phyloP scores from a whole-genome alignment of 2,113 vertebrate genomes.

The Silurus meridionalis region DNA sequence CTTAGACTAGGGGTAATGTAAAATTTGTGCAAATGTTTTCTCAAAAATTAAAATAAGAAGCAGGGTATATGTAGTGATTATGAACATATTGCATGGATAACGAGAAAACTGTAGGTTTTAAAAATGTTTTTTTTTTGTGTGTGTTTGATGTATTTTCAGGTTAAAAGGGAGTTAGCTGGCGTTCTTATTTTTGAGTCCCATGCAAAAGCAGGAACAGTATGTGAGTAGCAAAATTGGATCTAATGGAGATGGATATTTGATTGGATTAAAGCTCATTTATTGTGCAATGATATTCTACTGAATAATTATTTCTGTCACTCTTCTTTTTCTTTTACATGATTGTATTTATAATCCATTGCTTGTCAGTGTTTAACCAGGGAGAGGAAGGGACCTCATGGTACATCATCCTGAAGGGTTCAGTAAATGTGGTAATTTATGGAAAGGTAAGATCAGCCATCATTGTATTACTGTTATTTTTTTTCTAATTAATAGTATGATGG shows the following conservation, averaged over 20 bases:
- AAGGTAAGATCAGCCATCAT: slow-evolving; percentile 78
- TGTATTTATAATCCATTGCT: slow-evolving; percentile 32
- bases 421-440: slow-evolving; percentile 98
- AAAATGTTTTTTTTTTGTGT: slow-evolving; percentile 41
- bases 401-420: slow-evolving; percentile 97
- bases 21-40: neutral
- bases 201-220: slow-evolving; percentile 91
- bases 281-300: neutral
- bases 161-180: slow-evolving; percentile 90
- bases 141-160: slow-evolving; percentile 70
- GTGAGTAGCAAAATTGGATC: slow-evolving; percentile 74
- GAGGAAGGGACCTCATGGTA: slow-evolving; percentile 99
- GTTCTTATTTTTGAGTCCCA: slow-evolving; percentile 97
- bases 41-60: neutral
- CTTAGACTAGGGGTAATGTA: neutral
- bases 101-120: neutral
- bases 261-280: neutral
- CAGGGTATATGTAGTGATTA: neutral
- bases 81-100: neutral
- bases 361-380: slow-evolving; percentile 96
- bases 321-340: neutral
- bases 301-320: neutral
- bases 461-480: slow-evolving; percentile 1
- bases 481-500: neutral
- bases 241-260: neutral